These are phyloP conservation scores for Bubo blakistoni DNA, from an alignment of 2,113 vertebrate species.

Conservation along the genomic window DNA sequence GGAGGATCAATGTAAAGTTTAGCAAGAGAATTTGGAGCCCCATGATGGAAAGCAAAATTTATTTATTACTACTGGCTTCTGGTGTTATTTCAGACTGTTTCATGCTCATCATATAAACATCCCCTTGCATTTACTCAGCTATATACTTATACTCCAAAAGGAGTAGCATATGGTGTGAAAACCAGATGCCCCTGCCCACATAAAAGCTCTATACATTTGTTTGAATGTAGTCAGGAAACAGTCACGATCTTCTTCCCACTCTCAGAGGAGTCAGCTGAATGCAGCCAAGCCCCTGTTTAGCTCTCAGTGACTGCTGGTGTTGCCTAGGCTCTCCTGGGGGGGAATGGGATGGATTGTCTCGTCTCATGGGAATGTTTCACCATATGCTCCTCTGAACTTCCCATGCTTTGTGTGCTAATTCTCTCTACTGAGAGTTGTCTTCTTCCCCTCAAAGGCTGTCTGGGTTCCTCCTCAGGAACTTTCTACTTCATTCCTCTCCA, in stretches of 20 bases:
- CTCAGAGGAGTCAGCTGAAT: conserved; percentile 39
- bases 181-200: conserved; percentile 61
- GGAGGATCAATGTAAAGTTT: background rate
- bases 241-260: conserved; percentile 66
- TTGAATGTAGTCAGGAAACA: conserved; percentile 61
- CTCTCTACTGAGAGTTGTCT: background rate
- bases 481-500: background rate
- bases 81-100: conserved; percentile 23
- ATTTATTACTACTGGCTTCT: conserved; percentile 35
- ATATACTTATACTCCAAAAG: conserved; percentile 34
- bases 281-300: background rate
- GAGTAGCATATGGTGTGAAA: conserved; percentile 52
- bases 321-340: background rate
- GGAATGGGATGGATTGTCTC: background rate
- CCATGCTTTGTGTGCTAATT: background rate
- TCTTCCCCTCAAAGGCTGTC: background rate
- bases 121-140: conserved; percentile 49
- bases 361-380: background rate
- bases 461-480: background rate
- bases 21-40: background rate
- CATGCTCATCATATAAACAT: conserved; percentile 41
- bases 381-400: background rate
- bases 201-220: conserved; percentile 61
- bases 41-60: background rate
- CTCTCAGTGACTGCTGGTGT: background rate